Evolutionary conservation across 2,797 vertebrate genomes (phyloP).

Genomic region (Crenuchus spilurus): DNA sequence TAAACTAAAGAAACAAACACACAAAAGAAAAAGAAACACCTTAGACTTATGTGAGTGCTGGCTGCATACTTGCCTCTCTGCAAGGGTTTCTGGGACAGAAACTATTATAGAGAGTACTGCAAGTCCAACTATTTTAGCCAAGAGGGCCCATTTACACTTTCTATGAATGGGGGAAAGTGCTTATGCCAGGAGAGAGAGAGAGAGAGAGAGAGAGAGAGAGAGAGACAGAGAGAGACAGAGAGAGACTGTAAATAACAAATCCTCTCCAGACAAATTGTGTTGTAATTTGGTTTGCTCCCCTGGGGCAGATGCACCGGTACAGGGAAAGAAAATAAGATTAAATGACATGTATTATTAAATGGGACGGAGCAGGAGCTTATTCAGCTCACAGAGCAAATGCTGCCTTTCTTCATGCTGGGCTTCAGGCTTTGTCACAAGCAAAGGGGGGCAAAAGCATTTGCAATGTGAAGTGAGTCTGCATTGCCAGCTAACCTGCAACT

Average conservation of each 20-base stretch:
- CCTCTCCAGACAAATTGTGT: slow-evolving; percentile 28
- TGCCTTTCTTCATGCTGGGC: background rate
- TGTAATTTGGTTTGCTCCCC: slow-evolving; percentile 52
- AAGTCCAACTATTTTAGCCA: slow-evolving; percentile 37
- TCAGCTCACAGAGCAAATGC: slow-evolving; percentile 34
- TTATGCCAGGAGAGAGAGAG: slow-evolving; percentile 3
- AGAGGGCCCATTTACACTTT: slow-evolving; percentile 36
- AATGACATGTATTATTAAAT: slow-evolving; percentile 56
- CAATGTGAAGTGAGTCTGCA: slow-evolving; percentile 23
- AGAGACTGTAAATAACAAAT: slow-evolving; percentile 51
- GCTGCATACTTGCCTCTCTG: background rate
- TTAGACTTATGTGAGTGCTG: slow-evolving; percentile 17
- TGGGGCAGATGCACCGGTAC: slow-evolving; percentile 35
- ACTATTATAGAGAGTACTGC: background rate
- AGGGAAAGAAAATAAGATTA: slow-evolving; percentile 49
- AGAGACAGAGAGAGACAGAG: background rate
- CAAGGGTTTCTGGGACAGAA: slow-evolving; percentile 21
- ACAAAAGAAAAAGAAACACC: slow-evolving; percentile 28
- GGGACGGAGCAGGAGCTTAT: slow-evolving; percentile 30
- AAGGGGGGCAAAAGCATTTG: background rate
- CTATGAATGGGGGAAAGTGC: slow-evolving; percentile 33
- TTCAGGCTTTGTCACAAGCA: slow-evolving; percentile 6
- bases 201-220: slow-evolving; percentile 6
- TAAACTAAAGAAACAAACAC: slow-evolving; percentile 2
- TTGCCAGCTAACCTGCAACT: slow-evolving; percentile 32